A percentile compares a stretch with the other conserved stretches of the same genome.
Evolutionary conservation across 2,888 invertebrate species (phyloP).

Genomic region (Herminia tarsipennalis): DNA sequence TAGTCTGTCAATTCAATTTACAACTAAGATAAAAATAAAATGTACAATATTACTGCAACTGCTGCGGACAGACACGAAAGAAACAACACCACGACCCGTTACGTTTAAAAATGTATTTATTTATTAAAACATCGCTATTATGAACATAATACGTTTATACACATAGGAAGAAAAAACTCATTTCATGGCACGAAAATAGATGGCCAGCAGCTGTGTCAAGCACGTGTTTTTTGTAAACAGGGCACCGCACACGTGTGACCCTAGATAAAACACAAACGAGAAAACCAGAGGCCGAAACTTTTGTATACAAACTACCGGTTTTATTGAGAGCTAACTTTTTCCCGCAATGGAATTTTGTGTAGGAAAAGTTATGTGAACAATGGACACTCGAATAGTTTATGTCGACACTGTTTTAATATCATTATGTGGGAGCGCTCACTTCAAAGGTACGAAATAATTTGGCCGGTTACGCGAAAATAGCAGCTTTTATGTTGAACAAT

Average conservation of each 20-base stretch:
- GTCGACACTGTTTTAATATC: background rate
- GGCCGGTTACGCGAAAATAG: no score
- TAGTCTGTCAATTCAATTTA: background rate
- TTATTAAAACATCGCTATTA: slow-evolving; percentile 15
- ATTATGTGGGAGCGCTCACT: background rate
- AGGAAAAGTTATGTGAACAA: slow-evolving; percentile 6
- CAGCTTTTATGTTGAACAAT: background rate
- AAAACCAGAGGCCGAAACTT: slow-evolving; percentile 15
- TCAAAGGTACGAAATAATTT: background rate
- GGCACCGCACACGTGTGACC: slow-evolving; percentile 52
- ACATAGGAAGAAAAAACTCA: slow-evolving; percentile 26
- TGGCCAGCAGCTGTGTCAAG: slow-evolving; percentile 60
- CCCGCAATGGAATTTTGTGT: background rate
- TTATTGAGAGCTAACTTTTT: slow-evolving; percentile 8
- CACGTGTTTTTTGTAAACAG: slow-evolving; percentile 58
- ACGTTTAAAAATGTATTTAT: slow-evolving; percentile 2
- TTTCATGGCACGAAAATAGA: slow-evolving; percentile 40
- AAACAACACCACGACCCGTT: slow-evolving; percentile 1
- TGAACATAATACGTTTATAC: slow-evolving; percentile 26
- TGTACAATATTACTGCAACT: background rate
- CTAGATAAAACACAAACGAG: slow-evolving; percentile 31
- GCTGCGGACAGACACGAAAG: background rate
- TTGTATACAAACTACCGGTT: slow-evolving; percentile 10
- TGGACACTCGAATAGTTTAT: slow-evolving; percentile 2
- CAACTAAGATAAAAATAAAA: background rate